A percentile compares a stretch with the other conserved stretches of the same genome.
phyloP scores from a whole-genome alignment of 2,797 vertebrate genomes.

The Sebastes nivosus region DNA sequence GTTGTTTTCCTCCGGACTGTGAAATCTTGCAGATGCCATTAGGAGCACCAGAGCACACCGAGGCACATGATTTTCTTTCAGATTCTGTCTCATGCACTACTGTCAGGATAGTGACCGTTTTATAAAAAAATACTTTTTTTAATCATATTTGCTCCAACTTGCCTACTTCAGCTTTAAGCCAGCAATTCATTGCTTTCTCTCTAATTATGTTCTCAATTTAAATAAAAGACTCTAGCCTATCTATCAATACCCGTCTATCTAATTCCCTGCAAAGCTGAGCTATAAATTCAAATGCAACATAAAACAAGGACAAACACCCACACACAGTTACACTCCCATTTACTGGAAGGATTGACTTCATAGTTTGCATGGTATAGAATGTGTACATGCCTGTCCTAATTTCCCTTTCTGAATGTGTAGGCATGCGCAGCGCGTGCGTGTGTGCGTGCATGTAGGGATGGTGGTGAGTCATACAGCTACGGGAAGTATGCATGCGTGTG shows the following conservation, averaged over 20 bases:
- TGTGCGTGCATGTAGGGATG: slow-evolving; percentile 11
- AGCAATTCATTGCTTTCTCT: neutral
- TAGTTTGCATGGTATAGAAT: slow-evolving; percentile 3
- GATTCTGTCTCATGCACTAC: too few relatives aligned
- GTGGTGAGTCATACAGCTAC: slow-evolving; percentile 76
- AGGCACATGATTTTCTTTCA: too few relatives aligned
- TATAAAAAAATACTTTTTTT: too few relatives aligned
- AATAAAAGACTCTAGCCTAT: neutral
- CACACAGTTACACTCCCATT: neutral
- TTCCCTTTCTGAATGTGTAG: slow-evolving; percentile 33
- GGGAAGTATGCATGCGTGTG: slow-evolving; percentile 50
- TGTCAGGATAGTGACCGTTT: too few relatives aligned
- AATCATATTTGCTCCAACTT: too few relatives aligned
- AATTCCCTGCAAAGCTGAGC: neutral
- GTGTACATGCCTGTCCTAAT: slow-evolving; percentile 36
- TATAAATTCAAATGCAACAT: neutral
- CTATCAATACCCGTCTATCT: neutral
- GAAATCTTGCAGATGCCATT: too few relatives aligned
- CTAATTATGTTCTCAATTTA: too few relatives aligned
- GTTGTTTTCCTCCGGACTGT: too few relatives aligned
- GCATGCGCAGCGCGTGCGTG: slow-evolving; percentile 23
- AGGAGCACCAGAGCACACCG: too few relatives aligned
- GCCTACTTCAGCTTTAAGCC: neutral
- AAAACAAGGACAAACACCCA: neutral
- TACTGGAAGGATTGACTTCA: slow-evolving; percentile 6